Percentiles rank a stretch among this genome's conserved stretches.
Evolutionary conservation across 37 sponge, comb jelly and placozoan species (phyloP).

Genomic region (Ianthella basta): DNA sequence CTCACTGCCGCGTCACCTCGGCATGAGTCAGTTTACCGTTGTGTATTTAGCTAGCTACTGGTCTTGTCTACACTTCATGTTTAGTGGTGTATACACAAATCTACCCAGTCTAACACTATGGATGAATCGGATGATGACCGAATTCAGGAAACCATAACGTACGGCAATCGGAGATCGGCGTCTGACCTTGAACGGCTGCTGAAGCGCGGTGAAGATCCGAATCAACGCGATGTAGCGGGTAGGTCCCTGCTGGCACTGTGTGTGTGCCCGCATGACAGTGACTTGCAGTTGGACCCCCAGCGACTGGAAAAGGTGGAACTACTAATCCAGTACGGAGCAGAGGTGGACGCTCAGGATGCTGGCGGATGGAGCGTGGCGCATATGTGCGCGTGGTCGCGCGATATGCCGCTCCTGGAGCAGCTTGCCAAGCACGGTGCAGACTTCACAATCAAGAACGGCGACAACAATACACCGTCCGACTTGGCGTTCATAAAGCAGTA

Average conservation of each 20-base stretch:
- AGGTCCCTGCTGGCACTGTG: conserved; percentile 41
- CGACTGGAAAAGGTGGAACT: conserved; percentile 27
- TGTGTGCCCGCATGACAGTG: background rate
- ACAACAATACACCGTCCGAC: conserved; percentile 33
- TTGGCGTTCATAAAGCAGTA: conserved; percentile 42
- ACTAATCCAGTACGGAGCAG: conserved; percentile 38
- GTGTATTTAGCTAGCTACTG: no score
- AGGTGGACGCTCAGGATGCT: conserved; percentile 28
- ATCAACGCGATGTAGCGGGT: conserved; percentile 16
- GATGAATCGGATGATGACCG: no score
- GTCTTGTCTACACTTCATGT: no score
- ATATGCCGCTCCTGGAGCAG: conserved; percentile 35
- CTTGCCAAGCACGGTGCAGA: conserved; percentile 37
- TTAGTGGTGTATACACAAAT: no score
- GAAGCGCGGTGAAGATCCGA: conserved; percentile 14
- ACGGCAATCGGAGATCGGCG: no score
- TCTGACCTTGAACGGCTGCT: background rate
- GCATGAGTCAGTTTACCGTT: no score
- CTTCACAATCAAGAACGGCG: background rate
- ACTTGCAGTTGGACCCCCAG: background rate
- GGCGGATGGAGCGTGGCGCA: conserved; percentile 56
- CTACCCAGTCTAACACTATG: no score
- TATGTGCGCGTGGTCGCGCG: conserved; percentile 48
- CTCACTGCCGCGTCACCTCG: no score
- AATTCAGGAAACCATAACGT: no score